Evolutionary conservation across 2,113 vertebrate genomes (phyloP), one percentile per base, ranked within the genome.

Genomic region (Cavia aperea): DNA sequence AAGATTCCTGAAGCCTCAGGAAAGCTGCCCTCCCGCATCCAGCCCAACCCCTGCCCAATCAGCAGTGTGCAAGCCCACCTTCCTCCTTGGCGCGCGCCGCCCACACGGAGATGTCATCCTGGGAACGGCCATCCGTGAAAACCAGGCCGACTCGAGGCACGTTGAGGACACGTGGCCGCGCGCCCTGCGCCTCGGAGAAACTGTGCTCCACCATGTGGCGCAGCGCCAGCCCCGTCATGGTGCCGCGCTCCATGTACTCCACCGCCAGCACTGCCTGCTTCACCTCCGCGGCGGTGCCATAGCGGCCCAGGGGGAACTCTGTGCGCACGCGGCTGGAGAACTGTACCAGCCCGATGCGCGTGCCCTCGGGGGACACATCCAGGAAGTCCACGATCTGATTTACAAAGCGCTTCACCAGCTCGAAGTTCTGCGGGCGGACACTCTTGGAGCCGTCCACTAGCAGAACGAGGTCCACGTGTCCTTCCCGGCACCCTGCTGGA

Each of bases 161-260:
- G 33, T 98, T 98, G 70, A 98, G 97, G 96, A 62, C 96, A 46
- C 36, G 98, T 95, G 73, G 99, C 97, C 93, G 98, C 96, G 23
- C 99, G 97, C 96, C 99, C 98, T 94, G 96, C 0, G 98, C 96
- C 97, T 99, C 98, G 0, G 98, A 98, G 97, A 99, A 99, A 95
- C 99, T 99, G 97, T 99, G 98, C 96, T 99, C 98, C 97, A 99
- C 97, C 99, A 99, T 98, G 97, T 99, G 99, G 62, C 98, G 99
- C 82, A 99, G 98, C 4, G 99, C 98, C 95, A 99, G 97, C 8
- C 99, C 99, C 0, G 99, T 99, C 99, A 99, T 99, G 43, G 99
- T 99, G 0, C 99, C 99, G n/a, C 99, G 99, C 97, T 99, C 99
- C 99, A 99, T 99, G 97, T 99, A 99, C 23, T 99, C 98, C 75